A percentile compares a stretch with the other conserved stretches of the same genome.
Conservation (phyloP, 2,797 vertebrate genomes). For the Selene dorsalis region DNA sequence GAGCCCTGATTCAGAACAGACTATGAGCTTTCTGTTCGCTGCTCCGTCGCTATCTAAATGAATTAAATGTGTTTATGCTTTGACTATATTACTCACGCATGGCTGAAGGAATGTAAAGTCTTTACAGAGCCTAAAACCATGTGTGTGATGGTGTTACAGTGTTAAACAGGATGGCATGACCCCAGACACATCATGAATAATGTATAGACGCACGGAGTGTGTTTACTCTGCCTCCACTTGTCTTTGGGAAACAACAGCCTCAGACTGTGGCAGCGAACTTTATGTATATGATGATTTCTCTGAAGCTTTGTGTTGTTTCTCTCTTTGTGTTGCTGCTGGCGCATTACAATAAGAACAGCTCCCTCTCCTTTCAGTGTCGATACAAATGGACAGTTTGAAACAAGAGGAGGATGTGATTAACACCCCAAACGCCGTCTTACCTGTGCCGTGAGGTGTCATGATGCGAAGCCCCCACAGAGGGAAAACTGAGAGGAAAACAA, state of each 20-base stretch:
- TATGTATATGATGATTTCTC: conserved; percentile 1
- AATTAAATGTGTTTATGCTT: neutral
- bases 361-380: neutral
- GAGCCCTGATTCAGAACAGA: neutral
- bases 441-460: neutral
- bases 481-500: conserved; percentile 22
- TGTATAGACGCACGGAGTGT: neutral
- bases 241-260: neutral
- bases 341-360: conserved; percentile 15
- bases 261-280: conserved; percentile 1
- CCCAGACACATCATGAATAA: neutral
- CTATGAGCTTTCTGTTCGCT: neutral
- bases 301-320: conserved; percentile 18
- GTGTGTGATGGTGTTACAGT: neutral
- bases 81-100: neutral
- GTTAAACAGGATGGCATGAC: neutral
- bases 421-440: conserved; percentile 8
- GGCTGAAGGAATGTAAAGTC: neutral
- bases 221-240: neutral
- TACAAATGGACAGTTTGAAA: conserved; percentile 19
- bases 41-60: neutral
- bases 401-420: conserved; percentile 19
- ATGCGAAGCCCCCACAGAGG: neutral
- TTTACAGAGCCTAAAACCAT: neutral
- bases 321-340: conserved; percentile 3